Conservation (phyloP, 2,797 vertebrate species). For the Emydoidea blandingii region DNA sequence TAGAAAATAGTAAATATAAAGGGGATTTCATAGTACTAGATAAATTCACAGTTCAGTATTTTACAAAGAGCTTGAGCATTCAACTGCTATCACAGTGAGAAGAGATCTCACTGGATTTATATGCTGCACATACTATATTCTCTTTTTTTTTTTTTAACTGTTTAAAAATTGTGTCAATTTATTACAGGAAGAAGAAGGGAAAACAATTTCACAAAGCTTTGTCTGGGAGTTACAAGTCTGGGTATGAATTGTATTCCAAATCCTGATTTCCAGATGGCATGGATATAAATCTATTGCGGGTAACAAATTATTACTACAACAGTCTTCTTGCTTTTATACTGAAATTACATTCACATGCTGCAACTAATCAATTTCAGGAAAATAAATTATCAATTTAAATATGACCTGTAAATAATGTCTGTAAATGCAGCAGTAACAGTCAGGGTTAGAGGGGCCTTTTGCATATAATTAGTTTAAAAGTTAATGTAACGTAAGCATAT, state of each 20-base stretch:
- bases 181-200: not conserved
- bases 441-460: not conserved
- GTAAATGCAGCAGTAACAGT: not conserved
- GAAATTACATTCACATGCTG: not conserved
- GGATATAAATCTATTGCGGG: not conserved
- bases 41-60: not conserved
- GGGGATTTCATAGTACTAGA: not conserved
- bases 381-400: not conserved
- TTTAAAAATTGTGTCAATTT: not conserved
- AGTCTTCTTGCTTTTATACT: not conserved
- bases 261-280: not conserved
- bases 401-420: not conserved
- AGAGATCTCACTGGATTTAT: not conserved
- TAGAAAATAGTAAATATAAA: not conserved
- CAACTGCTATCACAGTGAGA: not conserved
- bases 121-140: not conserved
- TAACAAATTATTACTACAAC: not conserved
- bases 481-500: not conserved
- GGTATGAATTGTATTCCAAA: not conserved
- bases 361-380: not conserved
- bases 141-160: not conserved
- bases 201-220: not conserved
- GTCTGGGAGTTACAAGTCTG: not conserved
- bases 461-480: not conserved
- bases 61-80: not conserved